Evolutionary conservation across 2,113 vertebrate genomes (phyloP).

Genomic region (Chloropsis hardwickii): DNA sequence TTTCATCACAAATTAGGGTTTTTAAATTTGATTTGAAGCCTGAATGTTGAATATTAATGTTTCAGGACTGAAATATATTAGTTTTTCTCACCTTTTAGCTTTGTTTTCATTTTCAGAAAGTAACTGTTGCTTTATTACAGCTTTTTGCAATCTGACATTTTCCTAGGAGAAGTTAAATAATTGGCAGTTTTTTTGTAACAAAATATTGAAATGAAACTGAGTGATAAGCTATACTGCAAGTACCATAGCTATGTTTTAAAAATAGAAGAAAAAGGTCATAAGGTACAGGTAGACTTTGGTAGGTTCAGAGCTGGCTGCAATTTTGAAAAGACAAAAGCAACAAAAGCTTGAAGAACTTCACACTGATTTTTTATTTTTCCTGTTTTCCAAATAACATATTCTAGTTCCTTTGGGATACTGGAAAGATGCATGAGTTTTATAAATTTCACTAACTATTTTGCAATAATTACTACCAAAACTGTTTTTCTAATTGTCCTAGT

Average conservation of each 20-base stretch:
- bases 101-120: neutral
- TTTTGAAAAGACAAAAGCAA: neutral
- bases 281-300: neutral
- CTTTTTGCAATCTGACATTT: neutral
- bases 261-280: neutral
- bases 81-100: neutral
- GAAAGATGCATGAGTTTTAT: neutral
- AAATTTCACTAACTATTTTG: slow-evolving; percentile 6
- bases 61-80: neutral
- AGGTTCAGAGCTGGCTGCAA: neutral
- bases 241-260: neutral
- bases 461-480: neutral
- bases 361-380: neutral
- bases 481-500: slow-evolving; percentile 7
- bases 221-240: neutral
- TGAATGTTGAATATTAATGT: neutral
- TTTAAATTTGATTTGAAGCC: neutral
- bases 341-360: neutral
- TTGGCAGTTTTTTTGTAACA: neutral
- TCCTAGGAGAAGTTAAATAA: neutral
- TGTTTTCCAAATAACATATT: neutral
- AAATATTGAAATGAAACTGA: neutral
- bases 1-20: neutral
- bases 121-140: neutral
- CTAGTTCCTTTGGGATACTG: neutral